Percentiles rank a stretch among this genome's conserved stretches.
phyloP scores from a whole-genome alignment of 2,888 invertebrate species.

The Helobdella robusta region DNA sequence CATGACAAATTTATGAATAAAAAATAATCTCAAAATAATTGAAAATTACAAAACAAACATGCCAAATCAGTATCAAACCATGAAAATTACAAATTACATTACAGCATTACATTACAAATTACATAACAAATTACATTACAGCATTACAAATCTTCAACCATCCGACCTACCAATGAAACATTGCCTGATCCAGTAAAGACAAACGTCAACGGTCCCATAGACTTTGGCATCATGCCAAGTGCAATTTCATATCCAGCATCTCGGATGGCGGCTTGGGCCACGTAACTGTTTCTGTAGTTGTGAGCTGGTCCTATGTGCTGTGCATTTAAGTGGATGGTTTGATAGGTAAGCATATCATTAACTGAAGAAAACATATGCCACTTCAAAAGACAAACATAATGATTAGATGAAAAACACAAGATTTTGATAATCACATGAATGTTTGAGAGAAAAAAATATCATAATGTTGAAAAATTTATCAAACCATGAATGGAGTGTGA shows the following conservation, averaged over 20 bases:
- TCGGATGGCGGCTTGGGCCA: conserved; percentile 91
- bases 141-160: too few species aligned
- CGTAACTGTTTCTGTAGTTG: conserved; percentile 92
- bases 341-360: too few species aligned
- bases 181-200: conserved; percentile 97
- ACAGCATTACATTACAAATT: background rate
- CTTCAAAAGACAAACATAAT: background rate
- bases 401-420: background rate
- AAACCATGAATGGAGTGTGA: conserved; percentile 96
- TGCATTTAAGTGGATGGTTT: conserved; percentile 30
- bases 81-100: background rate
- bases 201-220: conserved; percentile 90
- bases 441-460: too few species aligned
- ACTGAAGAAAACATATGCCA: too few species aligned
- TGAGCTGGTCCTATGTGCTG: conserved; percentile 94
- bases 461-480: too few species aligned
- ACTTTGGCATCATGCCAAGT: conserved; percentile 88
- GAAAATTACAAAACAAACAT: too few species aligned
- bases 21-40: too few species aligned
- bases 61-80: too few species aligned
- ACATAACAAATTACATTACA: background rate
- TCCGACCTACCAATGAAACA: conserved; percentile 64
- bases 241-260: conserved; percentile 99
- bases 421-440: too few species aligned
- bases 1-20: too few species aligned